Percentiles rank a stretch among this genome's conserved stretches.
Conservation (phyloP, 2,888 invertebrate species). For the Caenorhabditis panamensis region DNA sequence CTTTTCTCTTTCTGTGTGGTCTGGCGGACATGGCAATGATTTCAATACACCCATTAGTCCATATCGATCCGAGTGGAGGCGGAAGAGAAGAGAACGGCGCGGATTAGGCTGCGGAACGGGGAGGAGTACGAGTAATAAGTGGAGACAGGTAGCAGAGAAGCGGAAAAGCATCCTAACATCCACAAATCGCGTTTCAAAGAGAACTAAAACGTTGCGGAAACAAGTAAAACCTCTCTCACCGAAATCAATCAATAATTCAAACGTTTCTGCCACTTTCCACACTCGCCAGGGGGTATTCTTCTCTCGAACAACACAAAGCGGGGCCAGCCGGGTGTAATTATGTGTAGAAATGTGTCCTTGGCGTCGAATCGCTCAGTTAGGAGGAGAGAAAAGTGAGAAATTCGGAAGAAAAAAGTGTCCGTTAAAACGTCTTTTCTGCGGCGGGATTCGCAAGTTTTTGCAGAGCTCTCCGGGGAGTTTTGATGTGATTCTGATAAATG, state of each 20-base stretch:
- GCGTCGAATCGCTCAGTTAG: no score
- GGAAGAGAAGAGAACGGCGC: neutral
- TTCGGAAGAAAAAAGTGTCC: slow-evolving; percentile 1
- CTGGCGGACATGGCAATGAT: slow-evolving; percentile 24
- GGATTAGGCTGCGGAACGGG: slow-evolving; percentile 15
- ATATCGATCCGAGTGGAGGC: slow-evolving; percentile 6
- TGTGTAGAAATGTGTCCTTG: slow-evolving; percentile 43
- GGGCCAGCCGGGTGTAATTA: slow-evolving; percentile 30
- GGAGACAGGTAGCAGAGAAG: no score
- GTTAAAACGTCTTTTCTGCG: no score
- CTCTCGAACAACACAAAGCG: slow-evolving; percentile 30
- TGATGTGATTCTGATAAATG: slow-evolving; percentile 50
- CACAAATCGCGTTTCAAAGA: no score
- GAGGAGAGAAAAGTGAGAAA: slow-evolving; percentile 11
- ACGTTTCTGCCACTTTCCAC: slow-evolving; percentile 17
- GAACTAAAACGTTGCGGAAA: no score
- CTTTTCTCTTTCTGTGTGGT: slow-evolving; percentile 28
- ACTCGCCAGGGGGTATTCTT: slow-evolving; percentile 14
- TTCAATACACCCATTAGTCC: slow-evolving; percentile 33
- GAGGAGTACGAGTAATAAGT: neutral
- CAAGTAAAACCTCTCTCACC: no score
- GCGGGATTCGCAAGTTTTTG: slow-evolving; percentile 23
- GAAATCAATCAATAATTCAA: slow-evolving; percentile 42
- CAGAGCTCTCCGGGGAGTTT: slow-evolving; percentile 34
- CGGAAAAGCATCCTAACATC: no score